Percentiles rank a stretch among this genome's conserved stretches.
These are phyloP conservation scores for Cyclopterus lumpus DNA, from an alignment of 2,797 vertebrate species.

Conservation along the genomic window DNA sequence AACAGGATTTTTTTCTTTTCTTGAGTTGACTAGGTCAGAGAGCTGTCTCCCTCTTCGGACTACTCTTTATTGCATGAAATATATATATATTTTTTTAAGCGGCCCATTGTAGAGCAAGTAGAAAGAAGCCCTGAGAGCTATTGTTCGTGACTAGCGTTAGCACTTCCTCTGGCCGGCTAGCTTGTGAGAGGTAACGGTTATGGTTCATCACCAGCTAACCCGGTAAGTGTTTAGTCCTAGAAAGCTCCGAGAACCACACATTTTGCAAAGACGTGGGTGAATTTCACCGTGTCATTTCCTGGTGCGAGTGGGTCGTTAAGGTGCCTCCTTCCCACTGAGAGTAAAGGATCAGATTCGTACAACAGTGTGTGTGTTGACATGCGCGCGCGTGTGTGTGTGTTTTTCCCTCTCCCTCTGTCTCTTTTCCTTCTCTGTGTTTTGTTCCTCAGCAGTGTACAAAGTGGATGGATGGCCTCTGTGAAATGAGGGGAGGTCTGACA, in stretches of 20 bases:
- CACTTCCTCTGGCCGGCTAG: background rate
- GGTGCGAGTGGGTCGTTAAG: background rate
- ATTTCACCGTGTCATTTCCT: conserved; percentile 4
- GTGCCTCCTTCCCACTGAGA: conserved; percentile 54
- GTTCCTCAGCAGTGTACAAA: conserved; percentile 69
- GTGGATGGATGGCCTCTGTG: conserved; percentile 77
- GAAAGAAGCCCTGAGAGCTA: background rate
- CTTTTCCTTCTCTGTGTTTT: conserved; percentile 60
- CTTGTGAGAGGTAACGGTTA: background rate
- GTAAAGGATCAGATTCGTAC: conserved; percentile 41
- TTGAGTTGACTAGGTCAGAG: background rate
- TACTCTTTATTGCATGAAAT: background rate
- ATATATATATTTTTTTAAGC: too few relatives aligned
- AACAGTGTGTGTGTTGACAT: conserved; percentile 15
- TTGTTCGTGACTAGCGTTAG: background rate
- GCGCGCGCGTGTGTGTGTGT: background rate
- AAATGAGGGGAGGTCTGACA: conserved; percentile 76
- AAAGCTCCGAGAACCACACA: background rate
- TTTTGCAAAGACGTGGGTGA: conserved; percentile 11
- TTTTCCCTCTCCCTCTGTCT: conserved; percentile 25
- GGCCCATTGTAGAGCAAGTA: background rate
- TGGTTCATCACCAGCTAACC: background rate
- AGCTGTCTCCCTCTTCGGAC: background rate
- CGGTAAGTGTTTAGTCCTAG: background rate
- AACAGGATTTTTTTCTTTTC: background rate